These are phyloP conservation scores for Bungarus multicinctus DNA, from an alignment of 2,113 vertebrate species.

Conservation along the genomic window DNA sequence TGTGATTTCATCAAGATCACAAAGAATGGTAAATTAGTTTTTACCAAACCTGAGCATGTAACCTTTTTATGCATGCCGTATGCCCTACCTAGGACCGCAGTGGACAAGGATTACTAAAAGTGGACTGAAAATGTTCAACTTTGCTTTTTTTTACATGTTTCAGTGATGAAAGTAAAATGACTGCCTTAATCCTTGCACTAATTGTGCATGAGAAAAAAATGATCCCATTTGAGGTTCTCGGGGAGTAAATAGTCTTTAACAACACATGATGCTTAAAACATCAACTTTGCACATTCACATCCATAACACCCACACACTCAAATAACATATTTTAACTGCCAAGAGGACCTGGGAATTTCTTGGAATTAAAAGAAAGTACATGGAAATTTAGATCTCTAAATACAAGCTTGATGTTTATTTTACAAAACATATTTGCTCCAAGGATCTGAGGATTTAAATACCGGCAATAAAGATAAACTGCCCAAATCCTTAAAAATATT, in stretches of 20 bases:
- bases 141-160: not conserved
- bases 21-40: not conserved
- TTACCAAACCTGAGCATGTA: not conserved
- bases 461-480: not conserved
- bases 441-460: not conserved
- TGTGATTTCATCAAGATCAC: not conserved
- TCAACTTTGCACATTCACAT: not conserved
- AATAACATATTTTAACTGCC: not conserved
- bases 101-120: not conserved
- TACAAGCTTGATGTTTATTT: not conserved
- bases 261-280: not conserved
- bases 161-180: not conserved
- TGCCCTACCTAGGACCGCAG: not conserved
- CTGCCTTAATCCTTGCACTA: not conserved
- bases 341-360: not conserved
- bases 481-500: not conserved
- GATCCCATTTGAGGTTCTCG: not conserved
- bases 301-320: not conserved
- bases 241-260: not conserved
- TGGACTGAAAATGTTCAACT: not conserved
- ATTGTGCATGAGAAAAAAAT: not conserved
- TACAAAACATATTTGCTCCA: not conserved
- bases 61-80: not conserved
- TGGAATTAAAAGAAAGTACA: not conserved
- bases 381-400: not conserved